Base-by-base conservation (phyloP, 2,797 vertebrate species). In the Syngnathus rostellatus region DNA sequence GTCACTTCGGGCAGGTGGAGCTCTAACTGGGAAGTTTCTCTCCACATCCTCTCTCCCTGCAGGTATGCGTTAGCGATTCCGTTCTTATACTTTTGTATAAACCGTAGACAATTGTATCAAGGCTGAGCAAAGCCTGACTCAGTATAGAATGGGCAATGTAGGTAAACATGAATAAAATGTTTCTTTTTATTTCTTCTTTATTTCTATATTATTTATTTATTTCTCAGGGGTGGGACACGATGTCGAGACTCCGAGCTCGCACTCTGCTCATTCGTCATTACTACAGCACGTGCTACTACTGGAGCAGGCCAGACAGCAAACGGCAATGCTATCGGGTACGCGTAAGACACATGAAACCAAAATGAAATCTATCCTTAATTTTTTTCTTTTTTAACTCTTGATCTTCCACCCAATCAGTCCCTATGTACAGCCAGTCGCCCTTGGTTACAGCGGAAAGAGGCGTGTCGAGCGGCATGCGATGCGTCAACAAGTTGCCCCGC, bases 261-360 rank as follows among this genome's bases (percentile, higher is more conserved):
- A 93, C 73, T 89, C 93, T 0, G 89, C 92, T 57, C 92, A 95
- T 55, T 93, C 94, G 31, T 96, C 96, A 0, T 86, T 98, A 75
- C 77, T 98, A 70, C 96, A 97, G 79, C 96, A 98, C 0, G 95
- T 97, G 3, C 87, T 98, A 51, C 87, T 98, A 70, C 83, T 97
- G 82, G 95, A 97, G 77, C 96, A 98, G 87, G 95, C 95, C 25
- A 89, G 95, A 23, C 96, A 97, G 65, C 95, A 98, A 87, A 96
- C 93, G 1, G 84, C 86, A 16, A 92, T 98, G 74, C 93, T 97
- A 0, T 92, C 95, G 3, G 94, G 94, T 91, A 79, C 9, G 31
- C 5, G 67, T 31, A 31, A 4, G 31, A 31, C 31, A 31, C 31
- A 31, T 31, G 31, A 31, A 31, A 31, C 3, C 31, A 31, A 31